These are phyloP conservation scores for Solenodon paradoxus DNA, from an alignment of 2,113 vertebrate genomes.

Conservation along the genomic window DNA sequence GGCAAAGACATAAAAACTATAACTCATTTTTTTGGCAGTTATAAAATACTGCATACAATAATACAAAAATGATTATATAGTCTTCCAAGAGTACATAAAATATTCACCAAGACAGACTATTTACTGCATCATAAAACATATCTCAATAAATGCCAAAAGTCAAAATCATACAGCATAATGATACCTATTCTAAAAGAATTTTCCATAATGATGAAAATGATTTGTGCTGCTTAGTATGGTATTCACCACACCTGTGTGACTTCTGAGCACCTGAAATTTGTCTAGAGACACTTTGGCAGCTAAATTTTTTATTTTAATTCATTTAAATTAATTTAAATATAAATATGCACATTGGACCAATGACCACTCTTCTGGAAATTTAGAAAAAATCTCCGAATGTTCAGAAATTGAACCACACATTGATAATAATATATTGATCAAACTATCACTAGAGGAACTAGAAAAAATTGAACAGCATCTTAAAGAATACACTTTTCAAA, in stretches of 20 bases:
- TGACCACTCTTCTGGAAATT: not conserved
- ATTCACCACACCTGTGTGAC: not conserved
- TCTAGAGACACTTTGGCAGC: not conserved
- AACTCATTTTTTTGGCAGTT: not conserved
- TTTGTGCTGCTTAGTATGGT: not conserved
- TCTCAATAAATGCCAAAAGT: not conserved
- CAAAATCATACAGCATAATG: not conserved
- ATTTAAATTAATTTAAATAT: not conserved
- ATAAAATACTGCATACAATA: not conserved
- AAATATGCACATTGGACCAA: not conserved
- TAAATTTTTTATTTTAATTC: conserved; percentile 1
- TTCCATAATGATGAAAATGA: not conserved
- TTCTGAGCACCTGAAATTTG: not conserved
- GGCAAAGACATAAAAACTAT: not conserved
- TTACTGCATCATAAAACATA: not conserved
- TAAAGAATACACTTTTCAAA: too few species aligned
- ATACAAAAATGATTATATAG: not conserved
- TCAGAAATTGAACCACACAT: not conserved
- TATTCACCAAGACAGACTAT: not conserved
- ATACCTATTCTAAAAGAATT: not conserved
- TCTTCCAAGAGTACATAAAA: not conserved
- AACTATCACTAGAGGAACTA: too few species aligned
- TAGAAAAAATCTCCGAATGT: not conserved
- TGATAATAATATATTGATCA: too few species aligned
- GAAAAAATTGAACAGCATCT: too few species aligned